Evolutionary conservation across 1,140 invertebrate species (phyloP), one percentile per base, ranked within the genome.

Genomic region (Macrotrachela quadricornifera): DNA sequence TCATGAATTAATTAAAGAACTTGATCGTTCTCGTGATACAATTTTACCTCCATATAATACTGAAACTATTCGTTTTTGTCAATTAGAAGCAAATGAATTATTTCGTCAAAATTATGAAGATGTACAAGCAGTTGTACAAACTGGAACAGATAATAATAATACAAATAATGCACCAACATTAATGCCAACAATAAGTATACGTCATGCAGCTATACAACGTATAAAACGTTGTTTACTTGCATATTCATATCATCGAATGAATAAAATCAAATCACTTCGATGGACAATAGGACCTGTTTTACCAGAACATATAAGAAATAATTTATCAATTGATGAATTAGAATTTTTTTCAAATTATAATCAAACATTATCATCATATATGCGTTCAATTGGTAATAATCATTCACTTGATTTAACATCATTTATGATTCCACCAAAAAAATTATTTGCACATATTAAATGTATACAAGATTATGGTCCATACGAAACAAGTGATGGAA

Each of bases 251-350:
- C 81, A 84, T 60, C 73, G 90, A 59, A 71, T 91, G 63, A 75
- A 76, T 56, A 77, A 79, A 60, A 77, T 94, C 16, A 76, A 79
- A 58, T 76, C 81, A 45, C 75, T 91, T 64, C 72, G 88, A 48
- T 94, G 88, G 88, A 82, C 90, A 63, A 82, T 92, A 66, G 88
- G 88, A 4, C 80, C 82, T 52, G 79, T 90, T 41, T 66, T 95
- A 51, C 40, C 51, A 9, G 56, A 41, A 17, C 42, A 55, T 17
- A 55, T 46, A 13, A 45, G 44, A 16, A 14, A 37, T 16, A 48
- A 44, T 14, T 56, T 49, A 21, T 48, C 47, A 46, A 2, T 30
- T 30, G 21, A 30, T 30, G 21, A 30, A 30, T 30, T 30, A 8
- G 21, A 30, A 30, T 30, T 30, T 30, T 30, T 30, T 30, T 30